Conservation (phyloP, 2,113 vertebrate genomes). For the Antechinus stuartii region DNA sequence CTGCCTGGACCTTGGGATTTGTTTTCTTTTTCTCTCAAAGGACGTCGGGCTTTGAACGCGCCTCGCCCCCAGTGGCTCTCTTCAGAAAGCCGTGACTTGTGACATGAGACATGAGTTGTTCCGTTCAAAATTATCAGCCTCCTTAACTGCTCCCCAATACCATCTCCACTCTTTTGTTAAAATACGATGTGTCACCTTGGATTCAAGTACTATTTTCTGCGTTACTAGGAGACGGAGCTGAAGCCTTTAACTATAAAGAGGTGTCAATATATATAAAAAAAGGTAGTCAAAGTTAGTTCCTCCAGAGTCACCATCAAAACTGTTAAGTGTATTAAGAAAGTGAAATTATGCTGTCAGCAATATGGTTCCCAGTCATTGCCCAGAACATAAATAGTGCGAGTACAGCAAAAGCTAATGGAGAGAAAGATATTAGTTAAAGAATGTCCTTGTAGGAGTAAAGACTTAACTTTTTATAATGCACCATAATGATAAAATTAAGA, state of each 20-base stretch:
- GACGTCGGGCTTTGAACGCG: not conserved
- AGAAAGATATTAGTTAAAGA: slow-evolving; percentile 58
- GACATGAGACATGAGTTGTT: not conserved
- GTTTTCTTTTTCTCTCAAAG: not conserved
- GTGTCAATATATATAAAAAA: not conserved
- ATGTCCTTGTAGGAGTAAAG: slow-evolving; percentile 78
- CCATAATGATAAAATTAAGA: slow-evolving; percentile 70
- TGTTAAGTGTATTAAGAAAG: slow-evolving; percentile 63
- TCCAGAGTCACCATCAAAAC: slow-evolving; percentile 47
- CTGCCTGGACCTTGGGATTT: not conserved
- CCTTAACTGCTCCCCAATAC: fast-evolving
- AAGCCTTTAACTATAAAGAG: not conserved
- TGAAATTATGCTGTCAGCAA: slow-evolving; percentile 74
- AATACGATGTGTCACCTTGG: not conserved
- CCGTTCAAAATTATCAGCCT: fast-evolving
- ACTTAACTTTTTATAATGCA: slow-evolving; percentile 71
- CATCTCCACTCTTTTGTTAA: not conserved
- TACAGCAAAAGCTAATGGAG: slow-evolving; percentile 78
- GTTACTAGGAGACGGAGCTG: not conserved
- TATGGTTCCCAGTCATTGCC: slow-evolving; percentile 74
- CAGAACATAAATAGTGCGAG: slow-evolving; percentile 68
- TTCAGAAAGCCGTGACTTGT: fast-evolving
- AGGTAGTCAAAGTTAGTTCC: slow-evolving; percentile 20
- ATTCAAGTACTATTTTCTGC: not conserved
- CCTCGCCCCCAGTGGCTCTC: not conserved